Evolutionary conservation across 2,113 vertebrate genomes (phyloP).

Genomic region (Erpornis zantholeuca): DNA sequence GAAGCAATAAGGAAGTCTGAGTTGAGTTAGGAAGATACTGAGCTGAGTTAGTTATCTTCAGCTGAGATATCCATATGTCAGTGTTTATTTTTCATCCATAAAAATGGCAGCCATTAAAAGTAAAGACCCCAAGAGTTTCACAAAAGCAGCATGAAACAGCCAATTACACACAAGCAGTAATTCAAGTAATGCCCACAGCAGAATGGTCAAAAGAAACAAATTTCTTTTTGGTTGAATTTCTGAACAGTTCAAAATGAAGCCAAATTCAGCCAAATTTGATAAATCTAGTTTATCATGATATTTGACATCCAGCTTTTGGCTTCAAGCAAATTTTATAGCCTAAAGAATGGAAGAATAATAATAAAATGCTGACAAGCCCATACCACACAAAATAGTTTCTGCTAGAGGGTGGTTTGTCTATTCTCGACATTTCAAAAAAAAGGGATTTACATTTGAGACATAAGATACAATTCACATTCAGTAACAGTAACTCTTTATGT

Average conservation of each 20-base stretch:
- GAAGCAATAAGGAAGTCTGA: not conserved
- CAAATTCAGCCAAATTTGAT: not conserved
- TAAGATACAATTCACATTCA: not conserved
- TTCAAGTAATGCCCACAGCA: not conserved
- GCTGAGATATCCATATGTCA: not conserved
- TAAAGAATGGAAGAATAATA: not conserved
- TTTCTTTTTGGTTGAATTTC: not conserved
- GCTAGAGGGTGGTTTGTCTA: not conserved
- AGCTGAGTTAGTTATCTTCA: not conserved
- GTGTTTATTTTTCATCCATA: not conserved
- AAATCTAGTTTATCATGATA: not conserved
- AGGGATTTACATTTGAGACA: not conserved
- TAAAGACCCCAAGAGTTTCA: not conserved
- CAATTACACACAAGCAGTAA: not conserved
- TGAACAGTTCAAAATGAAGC: not conserved
- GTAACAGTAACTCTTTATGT: not conserved
- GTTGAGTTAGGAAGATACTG: too few relatives aligned
- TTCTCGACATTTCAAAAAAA: conserved; percentile 4
- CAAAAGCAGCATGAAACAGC: not conserved
- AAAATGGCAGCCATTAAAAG: not conserved
- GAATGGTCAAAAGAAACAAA: not conserved
- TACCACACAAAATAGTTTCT: not conserved
- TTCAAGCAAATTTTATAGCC: not conserved
- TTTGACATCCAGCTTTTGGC: not conserved
- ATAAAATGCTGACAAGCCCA: not conserved